Percentiles rank a stretch among this genome's conserved stretches.
These are phyloP conservation scores for Thamnophis sirtalis DNA, from an alignment of 2,113 vertebrate genomes.

Conservation along the genomic window DNA sequence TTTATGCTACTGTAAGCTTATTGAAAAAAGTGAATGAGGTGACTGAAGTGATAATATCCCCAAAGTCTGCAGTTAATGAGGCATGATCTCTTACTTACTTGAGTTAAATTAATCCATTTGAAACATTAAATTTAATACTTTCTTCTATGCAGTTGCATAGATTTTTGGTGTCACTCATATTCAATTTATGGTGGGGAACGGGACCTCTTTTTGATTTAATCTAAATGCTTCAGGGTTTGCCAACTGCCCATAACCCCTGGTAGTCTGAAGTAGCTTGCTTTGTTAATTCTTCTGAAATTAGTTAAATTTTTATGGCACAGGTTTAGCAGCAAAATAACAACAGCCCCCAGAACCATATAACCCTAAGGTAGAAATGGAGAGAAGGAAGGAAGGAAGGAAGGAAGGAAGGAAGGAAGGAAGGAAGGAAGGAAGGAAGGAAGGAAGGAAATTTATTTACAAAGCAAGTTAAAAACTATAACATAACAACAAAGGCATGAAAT, in stretches of 20 bases:
- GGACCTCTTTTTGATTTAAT: neutral
- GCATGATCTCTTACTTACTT: neutral
- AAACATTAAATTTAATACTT: constrained; percentile 2
- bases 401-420: too few relatives aligned
- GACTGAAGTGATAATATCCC: constrained; percentile 19
- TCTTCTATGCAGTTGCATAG: neutral
- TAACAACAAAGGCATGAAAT: neutral
- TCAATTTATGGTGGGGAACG: neutral
- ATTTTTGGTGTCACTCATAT: neutral
- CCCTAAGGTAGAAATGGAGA: neutral
- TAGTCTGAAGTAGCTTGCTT: neutral
- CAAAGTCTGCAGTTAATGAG: constrained; percentile 7
- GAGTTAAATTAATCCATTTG: constrained; percentile 13
- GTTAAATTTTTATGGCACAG: neutral
- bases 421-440: too few relatives aligned
- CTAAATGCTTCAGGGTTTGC: neutral
- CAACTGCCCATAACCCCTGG: neutral
- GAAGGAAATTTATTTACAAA: neutral
- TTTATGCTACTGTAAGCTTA: neutral
- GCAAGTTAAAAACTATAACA: neutral
- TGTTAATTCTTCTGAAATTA: neutral
- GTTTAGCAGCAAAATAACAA: neutral
- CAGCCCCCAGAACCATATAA: neutral
- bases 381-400: neutral
- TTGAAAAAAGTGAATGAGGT: neutral